Evolutionary conservation across 2,113 vertebrate genomes (phyloP).

Genomic region (human): GRCh38 chr12:91604001-91604500

Average conservation of each 20-base stretch:
- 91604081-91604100: conserved; percentile 61
- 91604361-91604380: neutral
- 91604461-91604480: too few species aligned
- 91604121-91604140: conserved; percentile 48
- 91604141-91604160: neutral
- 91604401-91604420: neutral
- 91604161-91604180: conserved; percentile 35
- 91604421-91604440: too few species aligned
- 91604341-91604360: neutral
- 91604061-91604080: conserved; percentile 67
- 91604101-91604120: conserved; percentile 34
- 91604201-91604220: neutral
- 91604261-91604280: neutral
- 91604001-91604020: conserved; percentile 67
- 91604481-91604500: too few species aligned
- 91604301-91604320: neutral
- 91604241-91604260: neutral
- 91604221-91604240: neutral
- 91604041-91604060: conserved; percentile 55
- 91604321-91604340: neutral
- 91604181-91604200: conserved; percentile 10
- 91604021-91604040: conserved; percentile 67
- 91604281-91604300: neutral
- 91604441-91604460: too few species aligned
- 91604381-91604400: neutral